Base-by-base conservation (phyloP, 2,113 vertebrate species). In the Himantopus leucocephalus region DNA sequence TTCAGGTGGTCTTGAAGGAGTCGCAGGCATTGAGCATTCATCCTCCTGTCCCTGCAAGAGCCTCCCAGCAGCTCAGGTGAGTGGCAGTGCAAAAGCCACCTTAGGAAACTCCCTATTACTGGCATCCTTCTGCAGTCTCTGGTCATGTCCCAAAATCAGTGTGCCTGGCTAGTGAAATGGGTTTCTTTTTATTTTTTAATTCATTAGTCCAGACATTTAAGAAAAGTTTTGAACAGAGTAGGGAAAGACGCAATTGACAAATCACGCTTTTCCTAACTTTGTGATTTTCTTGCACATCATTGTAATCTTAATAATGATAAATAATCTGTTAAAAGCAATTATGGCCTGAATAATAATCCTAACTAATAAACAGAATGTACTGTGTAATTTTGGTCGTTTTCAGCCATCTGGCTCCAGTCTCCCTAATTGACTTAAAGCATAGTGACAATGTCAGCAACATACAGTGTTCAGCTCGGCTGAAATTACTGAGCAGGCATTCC, bases 301-400 rank as follows among this genome's bases (percentile, higher is more conserved):
- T 93, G 74, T 95, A 85, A 86, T 94, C 62, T 85, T 96, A 91
- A 94, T 96, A 95, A 77, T 74, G 84, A 95, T 94, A 80, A 96
- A 95, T 97, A 96, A 96, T 93, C 67, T 83, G 88, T 78, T 96
- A 92, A 94, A 95, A 97, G 91, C 95, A 97, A 97, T 96, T 97
- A 96, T 59, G 64, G 32, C 67, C 76, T 95, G 93, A 97, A 59
- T 94, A 95, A 96, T 97, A 97, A 96, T 95, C 83, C 67, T 70
- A 87, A 93, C 94, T 75, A 95, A 93, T 96, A 97, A 97, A 95
- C 90, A 97, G 96, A 94, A 96, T 92, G 94, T 94, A 92, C 94
- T 96, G 83, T 93, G 92, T 97, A 96, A 97, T 96, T 96, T 94
- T 81, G 52, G 81, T 96, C 0, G 2, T 97, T 96, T 89, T 59